Percentiles rank a stretch among this genome's conserved stretches.
Conservation (phyloP, 2,888 invertebrate species). For the Sinelater perroti region DNA sequence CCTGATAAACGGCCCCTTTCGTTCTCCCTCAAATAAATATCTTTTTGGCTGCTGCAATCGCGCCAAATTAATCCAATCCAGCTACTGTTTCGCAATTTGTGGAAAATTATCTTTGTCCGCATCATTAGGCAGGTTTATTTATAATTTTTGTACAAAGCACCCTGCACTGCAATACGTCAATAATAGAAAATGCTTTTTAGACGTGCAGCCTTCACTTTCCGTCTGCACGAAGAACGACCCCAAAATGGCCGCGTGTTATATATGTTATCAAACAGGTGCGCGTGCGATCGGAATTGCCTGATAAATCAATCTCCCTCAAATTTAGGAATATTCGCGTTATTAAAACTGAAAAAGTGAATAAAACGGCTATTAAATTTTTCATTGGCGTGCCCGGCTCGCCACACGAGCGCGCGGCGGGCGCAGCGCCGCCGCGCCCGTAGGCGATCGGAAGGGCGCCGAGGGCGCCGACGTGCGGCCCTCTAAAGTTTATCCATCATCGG, state of each 20-base stretch:
- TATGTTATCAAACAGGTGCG: slow-evolving; percentile 21
- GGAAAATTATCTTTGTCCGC: not conserved
- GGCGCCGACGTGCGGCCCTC: slow-evolving; percentile 22
- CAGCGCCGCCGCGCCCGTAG: not conserved
- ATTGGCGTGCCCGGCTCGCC: not conserved
- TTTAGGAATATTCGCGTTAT: slow-evolving; percentile 17
- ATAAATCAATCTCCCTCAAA: slow-evolving; percentile 14
- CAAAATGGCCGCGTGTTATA: too few species aligned
- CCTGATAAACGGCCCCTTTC: not conserved
- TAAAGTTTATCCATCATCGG: slow-evolving; percentile 26
- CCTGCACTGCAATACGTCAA: too few species aligned
- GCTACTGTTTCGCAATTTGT: not conserved
- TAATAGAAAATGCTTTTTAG: too few species aligned
- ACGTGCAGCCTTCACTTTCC: too few species aligned
- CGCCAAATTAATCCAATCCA: not conserved
- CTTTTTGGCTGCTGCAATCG: too few species aligned
- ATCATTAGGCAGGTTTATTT: too few species aligned
- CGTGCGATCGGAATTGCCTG: not conserved
- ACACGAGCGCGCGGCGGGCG: not conserved
- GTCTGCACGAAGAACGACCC: not conserved
- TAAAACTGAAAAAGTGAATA: slow-evolving; percentile 22
- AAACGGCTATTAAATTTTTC: slow-evolving; percentile 24
- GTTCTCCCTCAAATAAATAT: too few species aligned
- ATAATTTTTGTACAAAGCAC: too few species aligned
- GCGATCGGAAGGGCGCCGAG: slow-evolving; percentile 7